A percentile compares a stretch with the other conserved stretches of the same genome.
Conservation (phyloP, 2,797 vertebrate genomes). For the Synaphobranchus kaupii region DNA sequence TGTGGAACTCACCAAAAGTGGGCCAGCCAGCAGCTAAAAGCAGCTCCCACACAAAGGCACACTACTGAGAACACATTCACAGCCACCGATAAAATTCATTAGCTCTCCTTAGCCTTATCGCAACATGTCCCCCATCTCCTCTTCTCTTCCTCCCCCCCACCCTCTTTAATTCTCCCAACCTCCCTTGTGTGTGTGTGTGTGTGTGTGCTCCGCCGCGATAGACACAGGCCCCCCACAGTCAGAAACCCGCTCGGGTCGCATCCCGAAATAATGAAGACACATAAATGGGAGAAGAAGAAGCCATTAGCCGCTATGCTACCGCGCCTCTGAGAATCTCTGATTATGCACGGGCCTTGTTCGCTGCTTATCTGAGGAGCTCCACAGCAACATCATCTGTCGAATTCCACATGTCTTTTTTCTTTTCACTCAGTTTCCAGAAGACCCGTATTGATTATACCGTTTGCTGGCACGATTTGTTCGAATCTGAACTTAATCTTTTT, state of each 20-base stretch:
- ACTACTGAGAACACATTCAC: slow-evolving; percentile 50
- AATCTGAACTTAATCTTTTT: too few relatives aligned
- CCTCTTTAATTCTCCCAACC: not conserved
- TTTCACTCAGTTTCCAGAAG: too few relatives aligned
- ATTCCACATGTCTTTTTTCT: not conserved
- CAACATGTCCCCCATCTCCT: not conserved
- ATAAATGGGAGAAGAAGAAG: slow-evolving; percentile 16
- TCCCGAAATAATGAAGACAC: slow-evolving; percentile 24
- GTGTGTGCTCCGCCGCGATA: not conserved
- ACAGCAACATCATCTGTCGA: not conserved
- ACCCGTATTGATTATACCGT: not conserved
- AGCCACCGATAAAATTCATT: slow-evolving; percentile 60
- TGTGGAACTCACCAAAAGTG: too few relatives aligned
- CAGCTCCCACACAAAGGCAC: slow-evolving; percentile 2
- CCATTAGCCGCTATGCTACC: slow-evolving; percentile 29
- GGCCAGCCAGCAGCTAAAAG: too few relatives aligned
- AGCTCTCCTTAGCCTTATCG: slow-evolving; percentile 28
- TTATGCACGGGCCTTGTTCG: slow-evolving; percentile 24
- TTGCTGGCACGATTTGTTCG: not conserved
- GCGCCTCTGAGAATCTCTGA: slow-evolving; percentile 35
- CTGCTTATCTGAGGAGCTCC: not conserved
- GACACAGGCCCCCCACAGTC: slow-evolving; percentile 34
- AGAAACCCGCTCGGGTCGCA: slow-evolving; percentile 41
- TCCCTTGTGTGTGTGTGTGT: not conserved
- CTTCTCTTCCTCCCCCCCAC: slow-evolving; percentile 17